Conservation (phyloP, 2,888 invertebrate species). For the Synanthedon tipuliformis region DNA sequence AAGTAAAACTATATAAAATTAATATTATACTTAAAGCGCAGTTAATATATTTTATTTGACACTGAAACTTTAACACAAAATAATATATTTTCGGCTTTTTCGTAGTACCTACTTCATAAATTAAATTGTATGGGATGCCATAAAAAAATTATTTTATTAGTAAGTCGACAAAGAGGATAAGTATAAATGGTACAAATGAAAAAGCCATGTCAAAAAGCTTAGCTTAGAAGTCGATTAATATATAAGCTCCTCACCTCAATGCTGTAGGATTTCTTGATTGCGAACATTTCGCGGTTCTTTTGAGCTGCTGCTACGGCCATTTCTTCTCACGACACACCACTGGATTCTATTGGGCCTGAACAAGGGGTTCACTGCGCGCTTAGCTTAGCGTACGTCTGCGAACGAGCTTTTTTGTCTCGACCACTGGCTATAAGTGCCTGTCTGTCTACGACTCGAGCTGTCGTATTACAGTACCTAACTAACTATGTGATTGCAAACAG, state of each 20-base stretch:
- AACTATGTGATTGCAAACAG: conserved; percentile 76
- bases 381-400: conserved; percentile 67
- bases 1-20: no score
- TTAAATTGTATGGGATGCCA: no score
- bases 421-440: conserved; percentile 70
- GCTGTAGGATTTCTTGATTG: conserved; percentile 97
- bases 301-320: conserved; percentile 93
- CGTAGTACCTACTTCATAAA: no score
- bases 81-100: no score
- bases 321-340: conserved; percentile 61
- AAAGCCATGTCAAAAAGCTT: no score
- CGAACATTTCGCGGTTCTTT: conserved; percentile 96
- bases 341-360: conserved; percentile 63
- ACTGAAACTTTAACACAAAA: no score
- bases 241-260: conserved; percentile 84
- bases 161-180: no score
- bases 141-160: no score
- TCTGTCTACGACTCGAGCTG: conserved; percentile 69
- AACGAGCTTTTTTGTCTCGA: conserved; percentile 63
- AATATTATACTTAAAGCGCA: no score
- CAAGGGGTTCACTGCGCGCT: conserved; percentile 63
- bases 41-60: no score
- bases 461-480: conserved; percentile 71
- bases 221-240: not conserved
- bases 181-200: no score